Percentiles rank a stretch among this genome's conserved stretches.
Evolutionary conservation across 2,888 invertebrate genomes (phyloP).

Genomic region (Diaperis boleti): DNA sequence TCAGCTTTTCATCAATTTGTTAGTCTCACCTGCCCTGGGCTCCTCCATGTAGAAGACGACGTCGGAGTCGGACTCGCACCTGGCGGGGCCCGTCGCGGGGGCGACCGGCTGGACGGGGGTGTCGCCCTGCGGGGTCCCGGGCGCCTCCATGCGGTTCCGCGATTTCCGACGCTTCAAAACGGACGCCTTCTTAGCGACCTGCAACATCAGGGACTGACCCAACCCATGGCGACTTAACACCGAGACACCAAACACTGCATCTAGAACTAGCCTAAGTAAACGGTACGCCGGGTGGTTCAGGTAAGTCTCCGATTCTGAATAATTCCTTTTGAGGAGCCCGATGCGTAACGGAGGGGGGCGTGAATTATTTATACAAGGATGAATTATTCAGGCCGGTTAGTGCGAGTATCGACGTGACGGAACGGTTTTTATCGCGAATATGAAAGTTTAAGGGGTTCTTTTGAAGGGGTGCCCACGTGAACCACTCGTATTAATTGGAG

Average conservation of each 20-base stretch:
- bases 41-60: constrained; percentile 77
- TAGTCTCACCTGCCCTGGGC: constrained; percentile 71
- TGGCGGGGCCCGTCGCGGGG: constrained; percentile 51
- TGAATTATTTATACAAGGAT: constrained; percentile 12
- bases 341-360: not conserved
- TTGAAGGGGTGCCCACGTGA: not conserved
- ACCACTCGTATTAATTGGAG: not conserved
- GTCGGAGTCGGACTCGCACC: constrained; percentile 73
- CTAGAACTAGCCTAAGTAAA: constrained; percentile 60
- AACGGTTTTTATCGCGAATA: constrained; percentile 8
- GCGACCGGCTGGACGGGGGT: constrained; percentile 47
- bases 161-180: constrained; percentile 79
- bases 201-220: constrained; percentile 78
- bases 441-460: not conserved
- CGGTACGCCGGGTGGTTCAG: constrained; percentile 5
- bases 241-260: constrained; percentile 66
- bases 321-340: not conserved
- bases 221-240: constrained; percentile 66
- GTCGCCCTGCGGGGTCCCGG: constrained; percentile 56
- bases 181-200: constrained; percentile 81
- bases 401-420: not conserved
- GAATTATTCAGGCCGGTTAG: constrained; percentile 7
- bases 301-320: constrained; percentile 1
- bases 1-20: no score
- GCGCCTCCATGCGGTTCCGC: constrained; percentile 74